Evolutionary conservation across 2,797 vertebrate species (phyloP).

Genomic region (Intellagama lesueurii): DNA sequence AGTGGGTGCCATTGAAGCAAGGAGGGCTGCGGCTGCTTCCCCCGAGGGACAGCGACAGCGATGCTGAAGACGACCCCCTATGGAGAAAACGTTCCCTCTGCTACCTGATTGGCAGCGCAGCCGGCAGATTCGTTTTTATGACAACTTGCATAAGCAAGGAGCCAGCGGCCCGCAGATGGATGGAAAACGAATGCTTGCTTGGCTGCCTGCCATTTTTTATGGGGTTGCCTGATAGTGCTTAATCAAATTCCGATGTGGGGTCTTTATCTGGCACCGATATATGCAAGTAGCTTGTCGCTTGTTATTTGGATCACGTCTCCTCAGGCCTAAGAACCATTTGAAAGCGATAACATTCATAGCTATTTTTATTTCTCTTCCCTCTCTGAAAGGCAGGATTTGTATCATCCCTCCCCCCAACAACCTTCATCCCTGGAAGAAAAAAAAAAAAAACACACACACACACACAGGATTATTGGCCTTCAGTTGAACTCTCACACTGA

Average conservation of each 20-base stretch:
- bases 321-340: slow-evolving; percentile 62
- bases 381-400: slow-evolving; percentile 56
- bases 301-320: slow-evolving; percentile 68
- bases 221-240: slow-evolving; percentile 55
- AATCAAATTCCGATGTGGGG: slow-evolving; percentile 59
- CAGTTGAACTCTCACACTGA: slow-evolving; percentile 67
- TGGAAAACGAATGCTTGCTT: slow-evolving; percentile 44
- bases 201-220: slow-evolving; percentile 49
- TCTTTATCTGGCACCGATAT: slow-evolving; percentile 49
- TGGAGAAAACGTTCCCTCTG: slow-evolving; percentile 18
- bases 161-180: slow-evolving; percentile 37
- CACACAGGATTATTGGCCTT: slow-evolving; percentile 71
- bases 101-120: neutral
- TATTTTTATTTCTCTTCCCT: slow-evolving; percentile 75
- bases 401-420: slow-evolving; percentile 26
- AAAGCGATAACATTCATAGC: slow-evolving; percentile 70
- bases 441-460: slow-evolving; percentile 34
- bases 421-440: slow-evolving; percentile 14
- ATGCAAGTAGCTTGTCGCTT: slow-evolving; percentile 54
- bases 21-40: slow-evolving; percentile 6
- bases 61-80: slow-evolving; percentile 25
- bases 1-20: slow-evolving; percentile 32
- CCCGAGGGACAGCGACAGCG: slow-evolving; percentile 6
- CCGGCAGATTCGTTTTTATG: slow-evolving; percentile 50
- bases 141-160: slow-evolving; percentile 48